Conservation (phyloP, 2,888 invertebrate genomes). For the Drosophila paranaensis region DNA sequence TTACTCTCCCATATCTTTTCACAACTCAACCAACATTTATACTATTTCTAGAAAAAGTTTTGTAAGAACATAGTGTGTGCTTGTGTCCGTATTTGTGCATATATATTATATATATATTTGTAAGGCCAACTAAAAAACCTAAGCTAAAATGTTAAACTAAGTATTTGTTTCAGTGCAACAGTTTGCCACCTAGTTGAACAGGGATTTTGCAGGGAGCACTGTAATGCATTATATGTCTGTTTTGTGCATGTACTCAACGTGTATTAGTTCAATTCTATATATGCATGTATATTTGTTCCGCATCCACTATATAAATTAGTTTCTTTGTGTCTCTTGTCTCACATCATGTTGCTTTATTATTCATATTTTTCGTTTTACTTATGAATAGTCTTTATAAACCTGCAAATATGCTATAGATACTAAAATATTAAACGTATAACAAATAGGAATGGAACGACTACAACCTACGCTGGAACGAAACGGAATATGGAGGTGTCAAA, state of each 20-base stretch:
- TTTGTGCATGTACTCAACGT: constrained; percentile 55
- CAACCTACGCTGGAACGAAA: constrained; percentile 98
- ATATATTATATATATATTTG: constrained; percentile 1
- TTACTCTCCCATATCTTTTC: too few species aligned
- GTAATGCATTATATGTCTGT: constrained; percentile 26
- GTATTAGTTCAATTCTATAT: constrained; percentile 13
- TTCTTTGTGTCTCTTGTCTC: constrained; percentile 33
- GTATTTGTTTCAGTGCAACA: neutral
- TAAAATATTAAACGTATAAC: constrained; percentile 30
- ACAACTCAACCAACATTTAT: neutral
- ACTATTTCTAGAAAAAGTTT: neutral
- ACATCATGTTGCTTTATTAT: constrained; percentile 69
- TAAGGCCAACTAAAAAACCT: constrained; percentile 40
- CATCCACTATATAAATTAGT: neutral
- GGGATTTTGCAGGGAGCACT: constrained; percentile 20
- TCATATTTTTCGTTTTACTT: constrained; percentile 18
- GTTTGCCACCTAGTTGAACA: constrained; percentile 26
- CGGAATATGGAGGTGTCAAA: constrained; percentile 97
- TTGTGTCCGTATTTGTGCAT: neutral
- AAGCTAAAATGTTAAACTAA: constrained; percentile 25
- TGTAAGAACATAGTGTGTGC: neutral
- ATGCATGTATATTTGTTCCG: neutral
- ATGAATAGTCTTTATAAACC: constrained; percentile 22
- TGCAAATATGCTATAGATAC: constrained; percentile 41
- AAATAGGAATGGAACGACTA: constrained; percentile 98